Conservation (phyloP, 2,113 vertebrate genomes). For the Typhlomys cinereus region DNA sequence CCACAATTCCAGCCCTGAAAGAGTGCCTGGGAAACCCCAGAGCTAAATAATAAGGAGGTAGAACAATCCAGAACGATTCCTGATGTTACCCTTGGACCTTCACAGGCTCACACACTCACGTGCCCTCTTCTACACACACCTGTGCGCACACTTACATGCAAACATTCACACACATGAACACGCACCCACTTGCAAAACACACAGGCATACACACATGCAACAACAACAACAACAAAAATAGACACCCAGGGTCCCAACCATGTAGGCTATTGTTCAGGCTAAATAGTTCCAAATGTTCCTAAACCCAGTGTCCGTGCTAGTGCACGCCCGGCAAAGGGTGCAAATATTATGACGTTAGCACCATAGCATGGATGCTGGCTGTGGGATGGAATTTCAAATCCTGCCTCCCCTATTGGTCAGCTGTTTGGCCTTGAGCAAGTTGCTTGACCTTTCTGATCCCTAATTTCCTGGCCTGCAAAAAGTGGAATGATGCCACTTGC, state of each 20-base stretch:
- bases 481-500: not conserved
- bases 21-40: too few species aligned
- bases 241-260: not conserved
- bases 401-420: not conserved
- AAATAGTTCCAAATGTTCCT: not conserved
- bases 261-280: not conserved
- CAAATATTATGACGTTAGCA: not conserved
- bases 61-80: too few species aligned
- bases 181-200: too few species aligned
- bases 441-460: constrained; percentile 27
- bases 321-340: not conserved
- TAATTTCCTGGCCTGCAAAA: not conserved
- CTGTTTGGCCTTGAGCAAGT: constrained; percentile 23
- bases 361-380: not conserved
- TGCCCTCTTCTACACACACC: too few species aligned
- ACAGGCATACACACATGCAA: too few species aligned
- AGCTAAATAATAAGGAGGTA: too few species aligned
- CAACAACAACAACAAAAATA: not conserved
- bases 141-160: too few species aligned
- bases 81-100: too few species aligned
- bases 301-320: not conserved
- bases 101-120: too few species aligned
- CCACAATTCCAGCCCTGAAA: too few species aligned
- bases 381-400: not conserved
- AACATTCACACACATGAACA: too few species aligned